A percentile compares a stretch with the other conserved stretches of the same genome.
Evolutionary conservation across 1,140 invertebrate genomes (phyloP).

Genomic region (Leptopilina boulardi): DNA sequence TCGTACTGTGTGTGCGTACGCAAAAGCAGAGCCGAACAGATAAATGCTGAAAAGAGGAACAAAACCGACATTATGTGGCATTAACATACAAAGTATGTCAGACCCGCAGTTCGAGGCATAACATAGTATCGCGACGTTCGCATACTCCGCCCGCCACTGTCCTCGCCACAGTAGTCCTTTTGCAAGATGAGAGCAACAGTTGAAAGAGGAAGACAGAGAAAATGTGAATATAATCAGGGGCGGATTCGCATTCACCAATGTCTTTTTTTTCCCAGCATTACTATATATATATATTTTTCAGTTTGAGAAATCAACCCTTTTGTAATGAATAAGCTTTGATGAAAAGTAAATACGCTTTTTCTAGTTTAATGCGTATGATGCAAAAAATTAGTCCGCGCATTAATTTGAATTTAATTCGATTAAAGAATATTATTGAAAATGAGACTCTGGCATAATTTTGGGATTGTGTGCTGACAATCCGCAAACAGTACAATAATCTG

Average conservation of each 20-base stretch:
- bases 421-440: no score
- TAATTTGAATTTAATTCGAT: no score
- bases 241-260: conserved; percentile 11
- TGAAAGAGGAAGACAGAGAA: conserved; percentile 41
- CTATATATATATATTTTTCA: neutral
- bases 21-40: conserved; percentile 69
- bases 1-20: conserved; percentile 57
- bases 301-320: no score
- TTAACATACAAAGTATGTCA: conserved; percentile 77
- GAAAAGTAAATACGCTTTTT: no score
- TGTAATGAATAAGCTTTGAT: no score
- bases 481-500: no score
- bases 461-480: no score
- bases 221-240: conserved; percentile 34
- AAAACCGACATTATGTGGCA: conserved; percentile 76
- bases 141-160: conserved; percentile 60
- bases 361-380: no score
- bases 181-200: conserved; percentile 45
- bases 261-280: neutral
- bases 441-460: no score
- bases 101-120: conserved; percentile 71
- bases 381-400: no score
- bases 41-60: conserved; percentile 74
- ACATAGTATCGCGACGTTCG: conserved; percentile 71
- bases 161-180: conserved; percentile 41